Base-by-base conservation (phyloP, 1,140 invertebrate species). In the Ceratosolen solmsi region DNA sequence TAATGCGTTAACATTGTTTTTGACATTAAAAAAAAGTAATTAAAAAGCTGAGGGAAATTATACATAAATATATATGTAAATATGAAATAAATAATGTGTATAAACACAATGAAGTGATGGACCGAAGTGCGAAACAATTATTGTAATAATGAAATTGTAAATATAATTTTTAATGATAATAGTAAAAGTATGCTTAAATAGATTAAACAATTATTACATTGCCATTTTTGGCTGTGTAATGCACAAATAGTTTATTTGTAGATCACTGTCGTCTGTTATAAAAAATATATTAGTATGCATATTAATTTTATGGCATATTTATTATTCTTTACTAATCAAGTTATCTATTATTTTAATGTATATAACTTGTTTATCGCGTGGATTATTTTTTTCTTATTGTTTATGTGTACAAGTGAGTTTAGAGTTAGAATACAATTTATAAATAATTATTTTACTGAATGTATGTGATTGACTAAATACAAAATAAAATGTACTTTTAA, bases 231-330 rank as follows among this genome's bases (percentile, higher is more conserved):
- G 73, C 73, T 82, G 74, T 82, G 80, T 82, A 15, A 63, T 77
- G 80, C 80, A 82, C 80, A 82, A 82, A 82, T 82, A 71, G 11
- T 70, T 82, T 82, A 46, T 77, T 78, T 82, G 74, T 82, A 82
- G 58, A 82, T 46, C n/a, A 81, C 51, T 81, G 76, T 70, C 36
- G 22, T 56, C 51, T 71, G 38, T 76, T 77, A 77, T 46, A 68
- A 7, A 82, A 70, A 58, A 33, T 46, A 7, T 82, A 74, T 74
- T 36, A 51, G 51, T 27, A 56, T 5, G 25, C 15, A 46, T 73
- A 54, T 80, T 49, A 65, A 63, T 58, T 79, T 71, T 17, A 58
- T 65, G 27, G 17, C 22, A 58, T 20, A 17, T 13, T 80, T 33
- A 56, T 74, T 22, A 80, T 80, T 41, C 56, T 51, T 54, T 68